Conservation (phyloP, 2,113 vertebrate genomes). For the Misgurnus mizolepis region DNA sequence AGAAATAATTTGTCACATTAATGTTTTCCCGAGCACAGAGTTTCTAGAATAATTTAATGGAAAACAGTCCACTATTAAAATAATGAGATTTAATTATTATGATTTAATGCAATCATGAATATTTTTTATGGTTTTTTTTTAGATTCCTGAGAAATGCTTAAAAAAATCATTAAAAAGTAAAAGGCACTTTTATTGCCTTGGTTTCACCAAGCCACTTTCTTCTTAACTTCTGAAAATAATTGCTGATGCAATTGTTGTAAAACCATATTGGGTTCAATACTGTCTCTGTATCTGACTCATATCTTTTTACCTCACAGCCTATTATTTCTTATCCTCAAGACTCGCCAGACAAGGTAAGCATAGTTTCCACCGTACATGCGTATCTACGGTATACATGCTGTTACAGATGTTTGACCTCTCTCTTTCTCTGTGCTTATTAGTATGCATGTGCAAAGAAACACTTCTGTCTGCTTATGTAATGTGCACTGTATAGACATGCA, state of each 20-base stretch:
- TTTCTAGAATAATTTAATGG: slow-evolving; percentile 9
- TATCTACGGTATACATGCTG: background rate
- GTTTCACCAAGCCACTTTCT: slow-evolving; percentile 3
- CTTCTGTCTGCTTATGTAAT: background rate
- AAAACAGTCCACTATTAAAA: slow-evolving; percentile 4
- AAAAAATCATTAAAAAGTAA: background rate
- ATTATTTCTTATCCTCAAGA: background rate
- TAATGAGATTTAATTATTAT: slow-evolving; percentile 14
- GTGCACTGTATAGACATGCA: background rate
- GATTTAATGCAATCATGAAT: slow-evolving; percentile 18
- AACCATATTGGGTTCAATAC: background rate
- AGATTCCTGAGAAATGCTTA: background rate
- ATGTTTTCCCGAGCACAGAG: background rate
- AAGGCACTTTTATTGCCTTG: background rate
- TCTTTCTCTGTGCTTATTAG: background rate
- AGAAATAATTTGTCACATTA: slow-evolving; percentile 1
- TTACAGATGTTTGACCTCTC: background rate
- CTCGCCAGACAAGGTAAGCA: background rate
- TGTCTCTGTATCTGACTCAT: background rate
- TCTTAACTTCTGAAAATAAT: background rate
- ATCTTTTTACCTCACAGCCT: background rate
- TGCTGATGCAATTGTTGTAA: background rate
- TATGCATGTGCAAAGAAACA: background rate
- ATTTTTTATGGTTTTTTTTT: background rate
- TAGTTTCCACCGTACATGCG: background rate